Percentiles rank a stretch among this genome's conserved stretches.
Evolutionary conservation across 2,888 invertebrate species (phyloP).

Genomic region (Chrysodeixis includens): DNA sequence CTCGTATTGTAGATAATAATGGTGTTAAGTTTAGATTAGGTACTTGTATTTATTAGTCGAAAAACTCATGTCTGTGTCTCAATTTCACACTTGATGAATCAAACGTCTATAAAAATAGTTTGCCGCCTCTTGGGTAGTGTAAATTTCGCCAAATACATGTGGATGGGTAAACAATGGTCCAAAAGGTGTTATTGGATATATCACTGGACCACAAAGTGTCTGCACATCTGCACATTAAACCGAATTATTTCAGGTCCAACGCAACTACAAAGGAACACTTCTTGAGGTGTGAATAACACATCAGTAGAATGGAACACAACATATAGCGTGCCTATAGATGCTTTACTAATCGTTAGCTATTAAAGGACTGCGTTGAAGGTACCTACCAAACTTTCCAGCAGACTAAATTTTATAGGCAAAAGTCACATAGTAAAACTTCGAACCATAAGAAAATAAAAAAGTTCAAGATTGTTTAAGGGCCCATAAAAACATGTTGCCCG

Average conservation of each 20-base stretch:
- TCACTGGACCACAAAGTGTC: conserved; percentile 1
- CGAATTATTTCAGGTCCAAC: neutral
- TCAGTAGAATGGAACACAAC: neutral
- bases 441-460: neutral
- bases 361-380: neutral
- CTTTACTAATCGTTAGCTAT: neutral
- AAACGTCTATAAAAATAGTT: too few relatives aligned
- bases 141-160: neutral
- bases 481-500: conserved; percentile 1
- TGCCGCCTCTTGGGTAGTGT: too few relatives aligned
- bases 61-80: too few relatives aligned
- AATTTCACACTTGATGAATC: too few relatives aligned
- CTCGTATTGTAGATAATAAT: neutral
- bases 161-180: neutral
- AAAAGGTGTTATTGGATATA: neutral
- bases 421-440: conserved; percentile 1
- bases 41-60: too few relatives aligned
- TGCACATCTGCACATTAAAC: neutral
- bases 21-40: neutral
- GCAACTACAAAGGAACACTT: neutral
- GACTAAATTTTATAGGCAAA: neutral
- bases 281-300: conserved; percentile 1
- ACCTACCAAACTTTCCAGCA: neutral
- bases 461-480: conserved; percentile 2
- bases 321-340: neutral